These are phyloP conservation scores for Drosophila nr. medialis DNA, from an alignment of 2,888 invertebrate species.

Conservation along the genomic window DNA sequence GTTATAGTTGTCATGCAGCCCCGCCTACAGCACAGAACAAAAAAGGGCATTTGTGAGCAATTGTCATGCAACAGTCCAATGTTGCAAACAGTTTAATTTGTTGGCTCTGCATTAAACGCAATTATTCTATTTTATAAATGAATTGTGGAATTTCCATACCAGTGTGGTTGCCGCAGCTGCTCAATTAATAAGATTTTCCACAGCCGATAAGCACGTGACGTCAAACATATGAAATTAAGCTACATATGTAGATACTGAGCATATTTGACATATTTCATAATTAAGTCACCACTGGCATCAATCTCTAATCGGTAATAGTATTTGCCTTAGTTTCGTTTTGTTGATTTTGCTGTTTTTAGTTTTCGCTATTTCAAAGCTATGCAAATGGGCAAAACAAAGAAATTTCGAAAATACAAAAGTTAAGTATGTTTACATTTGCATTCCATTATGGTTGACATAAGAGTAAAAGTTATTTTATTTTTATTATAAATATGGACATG, in stretches of 20 bases:
- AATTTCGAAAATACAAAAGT: constrained; percentile 60
- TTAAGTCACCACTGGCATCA: constrained; percentile 18
- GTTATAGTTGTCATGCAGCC: constrained; percentile 43
- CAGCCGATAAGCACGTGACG: constrained; percentile 1
- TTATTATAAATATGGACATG: constrained; percentile 1
- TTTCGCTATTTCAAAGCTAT: constrained; percentile 44
- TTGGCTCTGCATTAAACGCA: constrained; percentile 6
- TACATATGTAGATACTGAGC: not conserved
- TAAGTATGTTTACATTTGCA: constrained; percentile 51
- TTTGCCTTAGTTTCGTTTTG: constrained; percentile 34
- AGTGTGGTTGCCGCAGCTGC: constrained; percentile 2
- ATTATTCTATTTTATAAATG: constrained; percentile 42
- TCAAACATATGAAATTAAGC: constrained; percentile 4
- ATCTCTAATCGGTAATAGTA: constrained; percentile 36
- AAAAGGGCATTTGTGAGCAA: constrained; percentile 11
- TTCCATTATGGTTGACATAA: constrained; percentile 55
- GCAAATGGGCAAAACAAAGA: constrained; percentile 55
- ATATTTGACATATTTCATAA: not conserved
- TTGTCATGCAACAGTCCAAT: constrained; percentile 29
- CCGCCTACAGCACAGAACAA: constrained; percentile 42
- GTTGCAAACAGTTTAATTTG: constrained; percentile 1
- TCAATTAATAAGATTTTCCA: not conserved
- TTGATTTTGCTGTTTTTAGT: constrained; percentile 12
- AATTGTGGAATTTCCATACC: constrained; percentile 44
- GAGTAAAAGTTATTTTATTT: constrained; percentile 72